These are phyloP conservation scores for Tympanoctomys barrerae DNA, from an alignment of 2,797 vertebrate genomes.

Conservation along the genomic window DNA sequence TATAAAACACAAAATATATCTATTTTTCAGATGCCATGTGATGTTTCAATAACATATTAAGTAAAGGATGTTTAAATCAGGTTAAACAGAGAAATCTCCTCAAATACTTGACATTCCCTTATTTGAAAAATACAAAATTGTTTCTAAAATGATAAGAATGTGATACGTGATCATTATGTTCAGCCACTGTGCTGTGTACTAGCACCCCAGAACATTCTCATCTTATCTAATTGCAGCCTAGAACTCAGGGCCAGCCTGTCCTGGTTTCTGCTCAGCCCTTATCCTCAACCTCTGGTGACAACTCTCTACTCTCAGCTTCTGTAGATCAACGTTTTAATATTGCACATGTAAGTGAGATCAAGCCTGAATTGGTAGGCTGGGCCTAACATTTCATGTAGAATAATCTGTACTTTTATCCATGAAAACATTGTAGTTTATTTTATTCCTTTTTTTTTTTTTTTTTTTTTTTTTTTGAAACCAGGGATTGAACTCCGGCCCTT, in stretches of 20 bases:
- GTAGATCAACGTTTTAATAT: background rate
- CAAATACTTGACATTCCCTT: background rate
- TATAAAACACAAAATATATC: background rate
- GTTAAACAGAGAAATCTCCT: background rate
- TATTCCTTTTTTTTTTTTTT: no score
- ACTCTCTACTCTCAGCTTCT: background rate
- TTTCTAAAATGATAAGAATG: background rate
- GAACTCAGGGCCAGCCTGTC: background rate
- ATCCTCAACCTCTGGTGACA: background rate
- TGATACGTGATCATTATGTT: no score
- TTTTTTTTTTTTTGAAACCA: no score
- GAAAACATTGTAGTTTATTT: no score
- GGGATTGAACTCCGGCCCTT: no score
- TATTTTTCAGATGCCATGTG: background rate
- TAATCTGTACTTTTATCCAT: background rate
- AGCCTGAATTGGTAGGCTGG: no score
- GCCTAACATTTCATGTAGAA: background rate
- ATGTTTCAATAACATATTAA: background rate
- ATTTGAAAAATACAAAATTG: background rate
- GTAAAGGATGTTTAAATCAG: background rate
- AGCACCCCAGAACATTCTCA: background rate
- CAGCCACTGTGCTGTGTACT: background rate
- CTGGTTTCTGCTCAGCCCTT: background rate
- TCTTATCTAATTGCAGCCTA: no score
- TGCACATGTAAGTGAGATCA: background rate